Evolutionary conservation across 1,140 invertebrate genomes (phyloP), one percentile per base, ranked within the genome.

Genomic region (Leptestheria dahalacensis): DNA sequence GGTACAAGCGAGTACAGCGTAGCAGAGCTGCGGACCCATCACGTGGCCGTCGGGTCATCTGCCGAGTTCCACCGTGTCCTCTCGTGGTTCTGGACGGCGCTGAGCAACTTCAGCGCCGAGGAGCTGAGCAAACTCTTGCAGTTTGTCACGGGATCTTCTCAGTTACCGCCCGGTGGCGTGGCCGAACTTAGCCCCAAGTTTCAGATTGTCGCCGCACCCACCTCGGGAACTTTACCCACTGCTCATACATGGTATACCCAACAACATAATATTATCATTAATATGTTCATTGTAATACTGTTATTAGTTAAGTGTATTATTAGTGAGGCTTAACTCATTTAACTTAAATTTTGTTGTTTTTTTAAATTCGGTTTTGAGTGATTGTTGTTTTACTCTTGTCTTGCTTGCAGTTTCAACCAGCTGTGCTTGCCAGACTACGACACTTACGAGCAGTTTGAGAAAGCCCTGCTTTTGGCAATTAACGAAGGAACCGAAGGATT

Each of bases 401-500:
- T n/a, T n/a, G n/a, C n/a, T n/a, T n/a, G 53, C 73, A 90, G 88
- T 77, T 96, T 96, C 73, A 95, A 96, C 79, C 91, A 95, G 74
- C 79, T 97, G 48, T 95, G 91, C 74, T 77, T 97, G 66, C 91
- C 92, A 20, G 89, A 92, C 72, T 95, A 95, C 73, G 90, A 94
- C 67, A 83, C 79, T 66, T 95, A 93, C 72, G 91, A 96, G 74
- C 85, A 90, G 65, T 90, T 97, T 66, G 91, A 95, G 67, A 85
- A 86, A 70, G 84, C 88, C 26, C 76, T 96, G 48, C 77, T 94
- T 25, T 75, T 93, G 67, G 90, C 92, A 61, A 92, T 96, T 68
- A 94, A 86, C 70, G 92, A 97, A 78, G 92, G 91, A 50, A 89
- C 84, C 24, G 91, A 95, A 78, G 92, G 92, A 47, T 97, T 97